A percentile compares a stretch with the other conserved stretches of the same genome.
Evolutionary conservation across 1,140 invertebrate genomes (phyloP).

Genomic region (Atta texana): DNA sequence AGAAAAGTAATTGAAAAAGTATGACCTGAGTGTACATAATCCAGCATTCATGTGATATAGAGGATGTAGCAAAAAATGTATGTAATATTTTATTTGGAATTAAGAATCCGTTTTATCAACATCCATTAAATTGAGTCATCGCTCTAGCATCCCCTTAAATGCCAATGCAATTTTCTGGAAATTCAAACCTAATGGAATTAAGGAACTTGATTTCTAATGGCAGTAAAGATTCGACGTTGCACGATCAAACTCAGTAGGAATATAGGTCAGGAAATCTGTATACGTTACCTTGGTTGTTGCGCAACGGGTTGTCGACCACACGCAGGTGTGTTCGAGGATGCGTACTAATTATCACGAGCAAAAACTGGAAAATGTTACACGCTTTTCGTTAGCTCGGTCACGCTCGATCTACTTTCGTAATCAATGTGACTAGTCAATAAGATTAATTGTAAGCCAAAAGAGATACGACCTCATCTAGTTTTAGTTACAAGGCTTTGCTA

Average conservation of each 20-base stretch:
- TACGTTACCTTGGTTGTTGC: slow-evolving; percentile 39
- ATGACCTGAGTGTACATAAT: too few relatives aligned
- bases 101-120: too few relatives aligned
- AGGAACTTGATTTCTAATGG: neutral
- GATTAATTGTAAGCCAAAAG: neutral
- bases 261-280: slow-evolving; percentile 45
- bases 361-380: slow-evolving; percentile 1
- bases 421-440: neutral
- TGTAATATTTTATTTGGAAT: too few relatives aligned
- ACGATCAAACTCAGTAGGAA: slow-evolving; percentile 9
- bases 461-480: neutral
- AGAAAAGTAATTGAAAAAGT: too few relatives aligned
- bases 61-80: too few relatives aligned
- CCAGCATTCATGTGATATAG: too few relatives aligned
- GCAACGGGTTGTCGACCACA: slow-evolving; percentile 18
- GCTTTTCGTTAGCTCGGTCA: slow-evolving; percentile 32
- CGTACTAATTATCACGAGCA: slow-evolving; percentile 16
- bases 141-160: neutral
- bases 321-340: neutral
- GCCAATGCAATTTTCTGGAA: slow-evolving; percentile 35
- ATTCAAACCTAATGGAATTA: slow-evolving; percentile 19
- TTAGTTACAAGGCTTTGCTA: neutral
- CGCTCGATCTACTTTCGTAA: slow-evolving; percentile 23
- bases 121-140: too few relatives aligned
- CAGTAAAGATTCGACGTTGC: neutral